phyloP scores from a whole-genome alignment of 2,888 invertebrate species.

The Pterostichus niger region DNA sequence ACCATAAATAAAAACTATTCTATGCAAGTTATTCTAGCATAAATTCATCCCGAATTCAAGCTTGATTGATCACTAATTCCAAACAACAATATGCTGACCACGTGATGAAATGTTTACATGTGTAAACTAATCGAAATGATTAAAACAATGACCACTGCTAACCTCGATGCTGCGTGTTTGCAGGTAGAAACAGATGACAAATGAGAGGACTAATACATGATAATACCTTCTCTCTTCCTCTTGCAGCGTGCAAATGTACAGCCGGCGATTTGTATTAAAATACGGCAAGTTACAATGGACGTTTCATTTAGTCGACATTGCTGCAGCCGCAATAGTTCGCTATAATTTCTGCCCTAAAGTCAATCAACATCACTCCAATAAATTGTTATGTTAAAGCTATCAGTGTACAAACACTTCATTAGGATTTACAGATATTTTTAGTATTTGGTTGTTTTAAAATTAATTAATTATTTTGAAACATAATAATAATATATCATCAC shows the following conservation, averaged over 20 bases:
- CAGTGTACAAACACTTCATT: background rate
- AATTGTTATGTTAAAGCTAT: conserved; percentile 2
- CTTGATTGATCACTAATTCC: too few species aligned
- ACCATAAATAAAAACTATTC: too few species aligned
- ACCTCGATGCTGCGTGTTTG: background rate
- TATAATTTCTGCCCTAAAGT: background rate
- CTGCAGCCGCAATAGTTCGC: background rate
- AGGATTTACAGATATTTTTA: background rate
- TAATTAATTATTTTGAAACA: too few species aligned
- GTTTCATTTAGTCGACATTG: background rate
- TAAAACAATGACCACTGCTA: background rate
- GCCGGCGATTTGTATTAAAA: background rate
- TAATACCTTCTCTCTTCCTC: background rate
- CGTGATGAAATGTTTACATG: background rate
- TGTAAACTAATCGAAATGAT: background rate
- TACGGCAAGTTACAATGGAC: background rate
- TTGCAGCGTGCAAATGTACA: background rate
- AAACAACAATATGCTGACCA: too few species aligned
- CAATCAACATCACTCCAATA: background rate
- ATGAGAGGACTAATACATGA: conserved; percentile 9
- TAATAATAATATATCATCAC: too few species aligned
- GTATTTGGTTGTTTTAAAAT: background rate
- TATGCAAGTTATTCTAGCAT: too few species aligned
- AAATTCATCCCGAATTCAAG: too few species aligned
- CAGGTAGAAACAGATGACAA: background rate